Percentiles rank a stretch among this genome's conserved stretches.
phyloP scores from a whole-genome alignment of 2,113 vertebrate species.

The Dunckerocampus dactyliophorus region DNA sequence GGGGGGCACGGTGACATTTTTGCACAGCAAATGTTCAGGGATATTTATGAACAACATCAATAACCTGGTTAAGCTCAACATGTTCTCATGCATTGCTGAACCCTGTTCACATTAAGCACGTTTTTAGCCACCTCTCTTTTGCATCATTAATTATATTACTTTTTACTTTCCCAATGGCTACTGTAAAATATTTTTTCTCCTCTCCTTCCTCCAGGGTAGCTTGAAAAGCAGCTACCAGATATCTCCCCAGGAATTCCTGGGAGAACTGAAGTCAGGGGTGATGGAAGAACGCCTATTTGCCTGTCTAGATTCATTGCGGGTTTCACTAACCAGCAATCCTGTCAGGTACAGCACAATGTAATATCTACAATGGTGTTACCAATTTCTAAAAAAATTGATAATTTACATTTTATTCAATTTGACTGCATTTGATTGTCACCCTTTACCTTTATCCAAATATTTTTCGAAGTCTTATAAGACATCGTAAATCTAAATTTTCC shows the following conservation, averaged over 20 bases:
- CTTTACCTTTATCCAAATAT: too few species aligned
- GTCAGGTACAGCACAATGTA: slow-evolving; percentile 82
- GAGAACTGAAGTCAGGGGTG: slow-evolving; percentile 85
- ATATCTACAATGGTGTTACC: neutral
- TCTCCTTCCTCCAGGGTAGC: slow-evolving; percentile 75
- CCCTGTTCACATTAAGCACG: too few species aligned
- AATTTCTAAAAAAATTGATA: too few species aligned
- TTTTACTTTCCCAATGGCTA: neutral
- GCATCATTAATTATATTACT: neutral
- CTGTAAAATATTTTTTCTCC: neutral
- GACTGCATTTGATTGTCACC: neutral
- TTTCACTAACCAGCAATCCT: slow-evolving; percentile 95
- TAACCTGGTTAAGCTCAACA: too few species aligned
- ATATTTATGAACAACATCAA: too few species aligned
- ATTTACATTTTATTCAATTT: neutral
- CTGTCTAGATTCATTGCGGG: slow-evolving; percentile 89
- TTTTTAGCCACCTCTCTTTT: too few species aligned
- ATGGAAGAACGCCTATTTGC: slow-evolving; percentile 86
- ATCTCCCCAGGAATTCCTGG: slow-evolving; percentile 90
- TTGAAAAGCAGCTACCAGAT: slow-evolving; percentile 85
- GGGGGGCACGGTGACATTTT: too few species aligned
- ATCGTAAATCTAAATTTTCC: too few species aligned
- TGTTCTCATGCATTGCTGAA: too few species aligned
- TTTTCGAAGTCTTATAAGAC: slow-evolving; percentile 3
- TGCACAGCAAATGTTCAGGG: too few species aligned